A percentile compares a stretch with the other conserved stretches of the same genome.
These are phyloP conservation scores for Cheilosia vernalis DNA, from an alignment of 2,888 invertebrate species.

Conservation along the genomic window DNA sequence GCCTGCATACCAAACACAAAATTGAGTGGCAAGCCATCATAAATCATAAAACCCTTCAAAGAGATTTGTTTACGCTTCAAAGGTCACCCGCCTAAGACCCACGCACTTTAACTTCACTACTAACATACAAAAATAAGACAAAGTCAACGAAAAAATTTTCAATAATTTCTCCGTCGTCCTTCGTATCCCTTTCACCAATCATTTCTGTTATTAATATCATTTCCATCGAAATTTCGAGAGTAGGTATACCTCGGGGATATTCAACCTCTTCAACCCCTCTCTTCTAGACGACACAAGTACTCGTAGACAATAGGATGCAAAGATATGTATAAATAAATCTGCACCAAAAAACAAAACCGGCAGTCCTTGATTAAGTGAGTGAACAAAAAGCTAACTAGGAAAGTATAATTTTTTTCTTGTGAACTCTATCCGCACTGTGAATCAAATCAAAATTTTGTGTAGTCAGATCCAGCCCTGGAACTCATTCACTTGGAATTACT, in stretches of 20 bases:
- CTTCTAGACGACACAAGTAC: conserved; percentile 15
- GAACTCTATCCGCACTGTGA: conserved; percentile 57
- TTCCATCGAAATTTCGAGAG: conserved; percentile 63
- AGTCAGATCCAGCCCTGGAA: conserved; percentile 12
- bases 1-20: conserved; percentile 8
- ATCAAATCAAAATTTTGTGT: conserved; percentile 55
- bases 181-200: conserved; percentile 53
- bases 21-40: conserved; percentile 41
- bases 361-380: conserved; percentile 66
- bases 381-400: conserved; percentile 47
- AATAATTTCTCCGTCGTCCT: conserved; percentile 35
- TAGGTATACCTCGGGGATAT: conserved; percentile 55
- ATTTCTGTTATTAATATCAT: conserved; percentile 65
- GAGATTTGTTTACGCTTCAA: conserved; percentile 55
- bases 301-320: not conserved
- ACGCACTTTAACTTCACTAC: not conserved
- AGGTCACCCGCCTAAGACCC: not conserved
- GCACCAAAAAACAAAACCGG: conserved; percentile 20
- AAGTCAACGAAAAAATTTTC: conserved; percentile 38
- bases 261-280: conserved; percentile 1
- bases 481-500: conserved; percentile 56
- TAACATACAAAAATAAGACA: conserved; percentile 16
- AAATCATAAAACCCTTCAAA: conserved; percentile 65
- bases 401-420: conserved; percentile 29
- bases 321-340: conserved; percentile 53